Percentiles rank a stretch among this genome's conserved stretches.
phyloP scores from a whole-genome alignment of 2,797 vertebrate genomes.

The Echeneis naucrates region DNA sequence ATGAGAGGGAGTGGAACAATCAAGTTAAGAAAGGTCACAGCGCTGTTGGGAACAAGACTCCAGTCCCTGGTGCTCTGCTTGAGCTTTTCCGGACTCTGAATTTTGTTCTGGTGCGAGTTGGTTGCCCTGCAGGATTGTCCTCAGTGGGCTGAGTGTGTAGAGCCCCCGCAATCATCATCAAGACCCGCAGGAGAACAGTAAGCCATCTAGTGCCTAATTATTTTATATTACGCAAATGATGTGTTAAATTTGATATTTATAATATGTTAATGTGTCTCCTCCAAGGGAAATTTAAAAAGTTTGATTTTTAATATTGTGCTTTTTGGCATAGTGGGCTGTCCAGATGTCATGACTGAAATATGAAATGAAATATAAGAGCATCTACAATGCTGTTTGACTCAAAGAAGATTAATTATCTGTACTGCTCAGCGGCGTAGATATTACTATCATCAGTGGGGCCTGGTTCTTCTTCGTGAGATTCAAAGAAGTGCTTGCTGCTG shows the following conservation, averaged over 20 bases:
- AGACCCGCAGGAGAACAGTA: constrained; percentile 59
- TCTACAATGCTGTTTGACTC: constrained; percentile 14
- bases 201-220: constrained; percentile 52
- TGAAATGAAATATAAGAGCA: constrained; percentile 12
- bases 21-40: constrained; percentile 74
- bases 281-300: constrained; percentile 2
- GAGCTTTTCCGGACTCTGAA: constrained; percentile 51
- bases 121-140: constrained; percentile 54
- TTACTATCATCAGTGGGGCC: constrained; percentile 3
- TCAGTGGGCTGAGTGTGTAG: constrained; percentile 67
- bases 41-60: constrained; percentile 58
- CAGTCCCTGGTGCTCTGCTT: constrained; percentile 36
- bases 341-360: neutral
- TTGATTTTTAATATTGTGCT: constrained; percentile 7
- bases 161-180: constrained; percentile 41
- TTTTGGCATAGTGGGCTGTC: neutral
- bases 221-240: constrained; percentile 23
- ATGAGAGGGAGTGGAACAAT: constrained; percentile 59
- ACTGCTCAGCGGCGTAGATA: neutral
- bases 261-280: constrained; percentile 15
- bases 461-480: constrained; percentile 43
- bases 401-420: neutral
- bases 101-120: constrained; percentile 56
- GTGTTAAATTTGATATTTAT: constrained; percentile 35
- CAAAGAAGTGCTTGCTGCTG: constrained; percentile 55